Conservation (phyloP, 2,113 vertebrate genomes). For the Xiphophorus couchianus region DNA sequence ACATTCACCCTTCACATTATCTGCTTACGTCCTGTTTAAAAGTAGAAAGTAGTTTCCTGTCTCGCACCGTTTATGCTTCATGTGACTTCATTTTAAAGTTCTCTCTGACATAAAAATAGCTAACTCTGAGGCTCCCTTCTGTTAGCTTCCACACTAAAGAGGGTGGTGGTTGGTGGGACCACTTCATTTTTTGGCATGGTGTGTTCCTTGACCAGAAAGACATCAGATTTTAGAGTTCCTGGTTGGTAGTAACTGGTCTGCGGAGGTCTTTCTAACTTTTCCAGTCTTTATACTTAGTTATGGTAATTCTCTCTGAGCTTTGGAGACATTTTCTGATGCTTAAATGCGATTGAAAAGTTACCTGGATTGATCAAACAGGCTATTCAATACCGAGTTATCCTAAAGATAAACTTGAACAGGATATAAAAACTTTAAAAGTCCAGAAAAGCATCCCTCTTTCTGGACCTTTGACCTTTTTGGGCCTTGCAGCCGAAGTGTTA, state of each 20-base stretch:
- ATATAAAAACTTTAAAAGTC: not conserved
- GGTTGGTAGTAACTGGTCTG: not conserved
- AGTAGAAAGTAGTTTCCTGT: too few species aligned
- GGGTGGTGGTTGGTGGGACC: not conserved
- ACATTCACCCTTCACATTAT: too few species aligned
- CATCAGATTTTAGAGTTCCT: not conserved
- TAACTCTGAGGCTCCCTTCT: not conserved
- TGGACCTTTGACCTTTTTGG: not conserved
- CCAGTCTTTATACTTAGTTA: not conserved
- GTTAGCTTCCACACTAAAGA: not conserved
- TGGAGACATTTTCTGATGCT: too few species aligned
- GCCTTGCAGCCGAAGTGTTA: not conserved
- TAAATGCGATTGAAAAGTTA: too few species aligned
- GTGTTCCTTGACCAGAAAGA: not conserved
- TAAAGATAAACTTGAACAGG: too few species aligned
- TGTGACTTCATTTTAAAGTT: too few species aligned
- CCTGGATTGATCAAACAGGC: too few species aligned
- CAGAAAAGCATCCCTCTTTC: not conserved
- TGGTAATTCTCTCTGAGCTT: not conserved
- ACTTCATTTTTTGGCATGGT: too few species aligned
- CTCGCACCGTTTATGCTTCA: too few species aligned
- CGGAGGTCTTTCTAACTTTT: not conserved
- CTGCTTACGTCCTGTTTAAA: too few species aligned
- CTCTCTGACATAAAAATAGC: not conserved
- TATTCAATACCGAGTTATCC: too few species aligned